Conservation (phyloP, 2,888 invertebrate species). For the Phrixothrix hirtus region DNA sequence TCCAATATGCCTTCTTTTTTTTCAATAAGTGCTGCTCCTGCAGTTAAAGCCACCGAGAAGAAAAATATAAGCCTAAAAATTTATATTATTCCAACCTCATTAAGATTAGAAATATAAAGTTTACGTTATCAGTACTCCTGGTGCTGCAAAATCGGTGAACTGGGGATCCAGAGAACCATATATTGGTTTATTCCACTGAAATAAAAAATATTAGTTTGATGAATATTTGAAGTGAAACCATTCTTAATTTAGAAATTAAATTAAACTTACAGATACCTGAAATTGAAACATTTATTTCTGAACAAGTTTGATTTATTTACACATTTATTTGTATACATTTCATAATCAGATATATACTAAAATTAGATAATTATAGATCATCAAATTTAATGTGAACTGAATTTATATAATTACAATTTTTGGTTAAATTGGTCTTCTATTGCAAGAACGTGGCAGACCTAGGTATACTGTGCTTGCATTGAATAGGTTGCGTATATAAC, state of each 20-base stretch:
- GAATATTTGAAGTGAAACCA: not conserved
- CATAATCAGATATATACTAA: too few species aligned
- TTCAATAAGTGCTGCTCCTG: slow-evolving; percentile 86
- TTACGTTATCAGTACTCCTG: slow-evolving; percentile 87
- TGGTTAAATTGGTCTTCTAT: too few species aligned
- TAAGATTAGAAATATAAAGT: slow-evolving; percentile 43
- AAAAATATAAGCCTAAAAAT: slow-evolving; percentile 83
- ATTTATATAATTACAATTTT: too few species aligned
- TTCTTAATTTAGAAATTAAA: not conserved
- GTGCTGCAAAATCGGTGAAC: slow-evolving; percentile 93
- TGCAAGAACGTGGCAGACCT: too few species aligned
- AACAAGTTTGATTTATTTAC: too few species aligned
- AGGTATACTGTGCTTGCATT: too few species aligned
- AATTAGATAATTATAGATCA: too few species aligned
- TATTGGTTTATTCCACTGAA: slow-evolving; percentile 70
- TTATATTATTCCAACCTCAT: not conserved
- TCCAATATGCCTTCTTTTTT: slow-evolving; percentile 89
- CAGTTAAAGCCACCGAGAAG: slow-evolving; percentile 89
- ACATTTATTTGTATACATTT: too few species aligned
- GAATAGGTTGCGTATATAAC: too few species aligned
- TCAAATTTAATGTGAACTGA: too few species aligned
- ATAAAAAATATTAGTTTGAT: slow-evolving; percentile 23
- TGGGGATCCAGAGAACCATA: slow-evolving; percentile 77
- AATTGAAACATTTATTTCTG: not conserved
- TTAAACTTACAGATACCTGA: too few species aligned